These are phyloP conservation scores for Paraplagusia blochii DNA, from an alignment of 2,113 vertebrate genomes.

Conservation along the genomic window DNA sequence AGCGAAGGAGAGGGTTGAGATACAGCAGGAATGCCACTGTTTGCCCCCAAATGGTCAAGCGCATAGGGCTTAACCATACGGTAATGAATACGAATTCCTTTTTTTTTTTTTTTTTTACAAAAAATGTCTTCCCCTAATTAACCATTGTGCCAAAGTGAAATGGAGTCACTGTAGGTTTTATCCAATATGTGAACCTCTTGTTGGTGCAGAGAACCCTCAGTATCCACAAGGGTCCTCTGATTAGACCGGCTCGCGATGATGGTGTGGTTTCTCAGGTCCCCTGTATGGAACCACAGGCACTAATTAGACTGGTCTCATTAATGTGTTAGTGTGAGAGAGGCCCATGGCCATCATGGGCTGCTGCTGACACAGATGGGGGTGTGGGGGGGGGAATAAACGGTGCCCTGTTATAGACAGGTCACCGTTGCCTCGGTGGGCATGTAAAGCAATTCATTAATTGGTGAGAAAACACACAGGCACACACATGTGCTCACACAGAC, in stretches of 20 bases:
- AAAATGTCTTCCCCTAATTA: constrained; percentile 25
- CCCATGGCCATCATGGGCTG: constrained; percentile 26
- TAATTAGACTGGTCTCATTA: constrained; percentile 70
- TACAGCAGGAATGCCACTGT: constrained; percentile 63
- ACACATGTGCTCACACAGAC: constrained; percentile 36
- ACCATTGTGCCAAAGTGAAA: constrained; percentile 38
- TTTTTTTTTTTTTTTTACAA: neutral
- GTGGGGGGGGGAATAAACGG: constrained; percentile 10
- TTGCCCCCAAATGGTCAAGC: constrained; percentile 38
- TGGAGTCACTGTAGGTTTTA: neutral
- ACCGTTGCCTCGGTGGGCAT: constrained; percentile 67
- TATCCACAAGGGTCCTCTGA: constrained; percentile 46
- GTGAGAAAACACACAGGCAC: constrained; percentile 69
- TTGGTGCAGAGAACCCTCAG: constrained; percentile 22
- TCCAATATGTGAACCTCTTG: constrained; percentile 35
- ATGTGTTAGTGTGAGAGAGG: constrained; percentile 47
- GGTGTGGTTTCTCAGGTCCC: constrained; percentile 37
- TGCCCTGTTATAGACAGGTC: constrained; percentile 57
- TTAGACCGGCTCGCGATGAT: constrained; percentile 49
- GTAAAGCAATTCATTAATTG: constrained; percentile 76
- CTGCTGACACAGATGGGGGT: constrained; percentile 30
- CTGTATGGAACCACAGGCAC: constrained; percentile 42
- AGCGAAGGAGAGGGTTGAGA: constrained; percentile 51
- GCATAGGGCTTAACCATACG: constrained; percentile 18
- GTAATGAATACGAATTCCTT: constrained; percentile 32